Evolutionary conservation across 1,140 invertebrate species (phyloP), one percentile per base, ranked within the genome.

Genomic region (Heliconius eleuchia): DNA sequence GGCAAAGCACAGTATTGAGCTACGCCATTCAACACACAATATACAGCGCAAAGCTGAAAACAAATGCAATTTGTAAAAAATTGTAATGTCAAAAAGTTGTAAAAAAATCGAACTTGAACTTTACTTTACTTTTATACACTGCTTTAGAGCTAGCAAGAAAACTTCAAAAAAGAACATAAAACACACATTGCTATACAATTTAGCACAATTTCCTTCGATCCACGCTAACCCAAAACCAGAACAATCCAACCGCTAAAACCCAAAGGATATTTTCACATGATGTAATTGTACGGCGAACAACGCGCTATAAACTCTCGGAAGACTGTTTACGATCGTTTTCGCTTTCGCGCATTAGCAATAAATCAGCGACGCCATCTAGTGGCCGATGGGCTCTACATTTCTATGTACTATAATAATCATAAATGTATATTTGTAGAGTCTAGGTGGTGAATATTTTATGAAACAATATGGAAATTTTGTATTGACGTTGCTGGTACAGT

Each of bases 341-440:
- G 87, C 91, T 94, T 94, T 94, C 91, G 86, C 88, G 87, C 91
- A 94, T 94, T 94, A 93, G 92, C 92, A 94, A 90, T 94, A 94
- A 94, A 94, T 94, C 91, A 94, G 85, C 80, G 79, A 86, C 80
- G 86, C 86, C 87, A 87, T 85, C 77, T 84, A 90, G 89, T 90
- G 90, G 89, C 87, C 91, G 89, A 87, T 81, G 86, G 84, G 75
- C 83, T 81, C 19, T 76, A 79, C 37, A 55, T 50, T 52, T 72
- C 30, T 76, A 55, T 50, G 50, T 77, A 77, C 70, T 72, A 72
- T 71, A 66, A 66, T 66, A 66, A 66, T 66, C 27, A 30, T 70
- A 52, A 55, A 72, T 1, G 39, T 52, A 1, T 52, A 52, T 52
- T 52, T 27, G 30, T 52, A 55, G 46, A 7, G 5, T 46, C 9